Evolutionary conservation across 1,140 invertebrate genomes (phyloP).

Genomic region (Dysdera silvatica): DNA sequence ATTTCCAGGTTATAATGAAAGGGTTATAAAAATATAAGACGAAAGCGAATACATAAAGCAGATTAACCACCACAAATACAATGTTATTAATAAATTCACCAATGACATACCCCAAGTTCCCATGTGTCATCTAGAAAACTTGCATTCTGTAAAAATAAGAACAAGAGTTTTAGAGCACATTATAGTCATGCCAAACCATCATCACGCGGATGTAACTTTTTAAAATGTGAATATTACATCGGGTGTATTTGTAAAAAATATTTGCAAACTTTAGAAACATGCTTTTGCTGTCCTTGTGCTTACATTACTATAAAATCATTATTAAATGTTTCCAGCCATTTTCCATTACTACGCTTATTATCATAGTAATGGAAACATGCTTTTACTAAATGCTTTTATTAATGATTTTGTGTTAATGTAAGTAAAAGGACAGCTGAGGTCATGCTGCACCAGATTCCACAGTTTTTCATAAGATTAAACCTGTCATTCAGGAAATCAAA

Average conservation of each 20-base stretch:
- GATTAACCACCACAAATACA: not conserved
- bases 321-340: too few species aligned
- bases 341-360: too few species aligned
- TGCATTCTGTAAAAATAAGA: slow-evolving; percentile 16
- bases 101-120: slow-evolving; percentile 13
- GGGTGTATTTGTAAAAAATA: not conserved
- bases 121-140: slow-evolving; percentile 26
- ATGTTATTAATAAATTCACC: not conserved
- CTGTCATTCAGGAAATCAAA: too few species aligned
- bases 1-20: not conserved
- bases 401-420: too few species aligned
- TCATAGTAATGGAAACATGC: too few species aligned
- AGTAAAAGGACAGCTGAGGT: too few species aligned
- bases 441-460: too few species aligned
- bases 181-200: not conserved
- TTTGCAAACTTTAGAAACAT: not conserved
- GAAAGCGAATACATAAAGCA: not conserved
- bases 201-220: not conserved
- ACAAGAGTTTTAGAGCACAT: not conserved
- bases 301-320: too few species aligned
- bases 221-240: not conserved
- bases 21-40: not conserved
- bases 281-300: not conserved
- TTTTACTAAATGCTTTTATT: too few species aligned
- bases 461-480: too few species aligned